Evolutionary conservation across 2,888 invertebrate species (phyloP), one percentile per base, ranked within the genome.

Genomic region (Axea sp.): DNA sequence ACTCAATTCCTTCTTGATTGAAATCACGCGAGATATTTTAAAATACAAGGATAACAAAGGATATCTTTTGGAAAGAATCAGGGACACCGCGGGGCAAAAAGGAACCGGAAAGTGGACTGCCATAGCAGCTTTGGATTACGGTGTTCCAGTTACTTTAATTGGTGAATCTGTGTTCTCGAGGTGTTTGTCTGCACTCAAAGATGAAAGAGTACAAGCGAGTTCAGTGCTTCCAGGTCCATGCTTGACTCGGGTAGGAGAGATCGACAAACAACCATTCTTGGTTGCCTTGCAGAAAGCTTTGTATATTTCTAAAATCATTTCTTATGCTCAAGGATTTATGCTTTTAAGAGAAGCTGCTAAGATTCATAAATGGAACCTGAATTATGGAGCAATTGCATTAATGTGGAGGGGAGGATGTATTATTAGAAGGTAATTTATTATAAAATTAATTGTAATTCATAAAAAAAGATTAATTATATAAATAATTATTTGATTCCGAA

Each of bases 341-440:
- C 89, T 98, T 77, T 90, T 98, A 83, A 90, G 96, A 35, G 96
- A 97, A 88, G 97, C 98, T 7, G 98, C 98, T 7, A 92, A 93
- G 85, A 92, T 95, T 78, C 93, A 96, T 84, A 92, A 93, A 3
- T 99, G 99, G 99, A 93, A 96, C 75, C 89, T 99, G 71, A 99
- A 99, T 89, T 97, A 98, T 84, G 99, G 99, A 45, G 96, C 96
- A 59, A 98, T 99, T 76, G 99, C 99, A 0, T 89, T 99, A 33
- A 99, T 99, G 99, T 99, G 99, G 99, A 92, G 99, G 74, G 98
- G 98, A 8, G 99, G 99, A n/a, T 99, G 98, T 87, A 99, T 99
- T 83, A 99, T 98, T 84, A 91, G 98, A 86, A 96, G 96, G 93
- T 91, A 90, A n/a, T n/a, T n/a, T n/a, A n/a, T n/a, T n/a, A n/a